Percentiles rank a stretch among this genome's conserved stretches.
Evolutionary conservation across 2,113 vertebrate genomes (phyloP).

Genomic region (Lota lota): DNA sequence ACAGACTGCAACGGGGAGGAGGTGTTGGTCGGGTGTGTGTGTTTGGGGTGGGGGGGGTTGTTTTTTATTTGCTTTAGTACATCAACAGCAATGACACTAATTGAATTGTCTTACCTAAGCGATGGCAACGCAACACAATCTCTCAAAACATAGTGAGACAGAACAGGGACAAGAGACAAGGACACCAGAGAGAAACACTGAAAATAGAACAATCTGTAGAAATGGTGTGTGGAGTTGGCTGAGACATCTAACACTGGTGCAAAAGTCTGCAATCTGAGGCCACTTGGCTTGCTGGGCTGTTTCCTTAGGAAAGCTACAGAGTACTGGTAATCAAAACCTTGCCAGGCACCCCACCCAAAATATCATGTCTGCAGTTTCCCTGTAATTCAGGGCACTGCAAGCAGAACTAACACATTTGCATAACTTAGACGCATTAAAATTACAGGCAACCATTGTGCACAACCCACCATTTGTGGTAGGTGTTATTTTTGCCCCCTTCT

Average conservation of each 20-base stretch:
- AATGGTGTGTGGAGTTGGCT: background rate
- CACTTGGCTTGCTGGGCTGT: conserved; percentile 18
- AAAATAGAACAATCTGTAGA: background rate
- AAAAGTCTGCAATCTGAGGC: conserved; percentile 23
- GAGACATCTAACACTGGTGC: conserved; percentile 5
- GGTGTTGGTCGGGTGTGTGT: no score
- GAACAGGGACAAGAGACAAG: background rate
- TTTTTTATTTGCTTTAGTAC: conserved; percentile 29
- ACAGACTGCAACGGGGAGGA: conserved; percentile 6
- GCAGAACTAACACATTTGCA: conserved; percentile 62
- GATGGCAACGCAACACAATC: background rate
- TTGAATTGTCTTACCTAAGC: background rate
- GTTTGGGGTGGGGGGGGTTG: conserved; percentile 6
- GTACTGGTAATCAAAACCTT: conserved; percentile 56
- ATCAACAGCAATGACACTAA: conserved; percentile 28
- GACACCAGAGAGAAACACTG: background rate
- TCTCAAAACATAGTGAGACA: conserved; percentile 5
- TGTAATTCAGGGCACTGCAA: conserved; percentile 69
- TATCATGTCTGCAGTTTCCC: conserved; percentile 61
- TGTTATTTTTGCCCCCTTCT: conserved; percentile 59
- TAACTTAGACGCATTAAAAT: conserved; percentile 63
- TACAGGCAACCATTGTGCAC: conserved; percentile 62
- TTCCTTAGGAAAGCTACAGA: conserved; percentile 22
- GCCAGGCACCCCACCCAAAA: conserved; percentile 50
- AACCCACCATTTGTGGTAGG: conserved; percentile 66